A percentile compares a stretch with the other conserved stretches of the same genome.
Evolutionary conservation across 2,113 vertebrate genomes (phyloP).

Genomic region (Lepidiolamprologus cunningtoni): DNA sequence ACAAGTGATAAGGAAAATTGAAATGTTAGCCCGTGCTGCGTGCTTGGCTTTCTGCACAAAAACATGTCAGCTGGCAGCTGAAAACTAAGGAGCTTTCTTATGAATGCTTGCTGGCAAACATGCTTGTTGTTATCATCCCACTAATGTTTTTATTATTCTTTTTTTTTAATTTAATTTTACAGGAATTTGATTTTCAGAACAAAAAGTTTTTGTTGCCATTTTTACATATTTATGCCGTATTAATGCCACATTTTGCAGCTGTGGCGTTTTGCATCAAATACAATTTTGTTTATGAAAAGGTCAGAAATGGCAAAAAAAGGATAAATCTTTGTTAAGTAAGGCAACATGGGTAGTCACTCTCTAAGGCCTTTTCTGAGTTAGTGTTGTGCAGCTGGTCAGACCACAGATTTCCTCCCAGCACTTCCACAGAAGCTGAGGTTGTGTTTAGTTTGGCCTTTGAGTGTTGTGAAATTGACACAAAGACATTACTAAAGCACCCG

Average conservation of each 20-base stretch:
- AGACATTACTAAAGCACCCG: background rate
- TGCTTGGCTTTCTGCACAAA: background rate
- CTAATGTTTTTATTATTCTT: background rate
- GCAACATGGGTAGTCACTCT: background rate
- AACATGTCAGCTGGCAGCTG: background rate
- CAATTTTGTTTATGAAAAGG: background rate
- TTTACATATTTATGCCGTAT: background rate
- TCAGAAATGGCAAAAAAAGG: background rate
- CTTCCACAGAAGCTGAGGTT: background rate
- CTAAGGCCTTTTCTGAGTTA: background rate
- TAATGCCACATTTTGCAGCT: background rate
- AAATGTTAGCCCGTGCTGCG: background rate
- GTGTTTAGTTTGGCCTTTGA: background rate
- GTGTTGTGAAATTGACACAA: background rate
- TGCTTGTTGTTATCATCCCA: background rate
- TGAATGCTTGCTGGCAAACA: background rate
- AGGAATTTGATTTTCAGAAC: background rate
- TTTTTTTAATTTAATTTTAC: background rate
- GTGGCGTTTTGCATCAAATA: background rate
- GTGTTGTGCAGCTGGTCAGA: background rate
- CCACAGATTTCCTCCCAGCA: background rate
- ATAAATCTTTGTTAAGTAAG: background rate
- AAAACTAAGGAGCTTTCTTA: background rate
- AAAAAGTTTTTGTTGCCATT: background rate
- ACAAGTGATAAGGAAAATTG: slow-evolving; percentile 33